phyloP scores from a whole-genome alignment of 2,113 vertebrate genomes.

The Illadopsis cleaveri region DNA sequence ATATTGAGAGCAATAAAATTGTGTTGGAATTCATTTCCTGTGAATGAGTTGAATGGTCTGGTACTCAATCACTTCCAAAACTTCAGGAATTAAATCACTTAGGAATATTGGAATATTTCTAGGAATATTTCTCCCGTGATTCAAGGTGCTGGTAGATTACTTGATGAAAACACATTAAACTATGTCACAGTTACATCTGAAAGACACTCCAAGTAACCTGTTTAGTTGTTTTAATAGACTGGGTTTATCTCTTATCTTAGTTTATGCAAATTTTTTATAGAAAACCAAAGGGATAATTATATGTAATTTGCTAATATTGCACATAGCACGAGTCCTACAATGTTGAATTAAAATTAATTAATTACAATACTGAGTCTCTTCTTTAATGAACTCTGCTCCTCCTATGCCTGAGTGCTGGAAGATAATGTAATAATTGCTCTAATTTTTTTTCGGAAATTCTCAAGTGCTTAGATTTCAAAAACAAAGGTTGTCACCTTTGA shows the following conservation, averaged over 20 bases:
- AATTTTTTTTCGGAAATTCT: conserved; percentile 37
- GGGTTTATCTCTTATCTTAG: background rate
- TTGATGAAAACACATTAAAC: background rate
- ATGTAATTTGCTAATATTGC: background rate
- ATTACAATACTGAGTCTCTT: background rate
- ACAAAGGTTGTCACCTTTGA: background rate
- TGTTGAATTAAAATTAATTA: background rate
- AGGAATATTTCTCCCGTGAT: background rate
- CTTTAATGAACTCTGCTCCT: background rate
- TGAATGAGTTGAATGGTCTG: background rate
- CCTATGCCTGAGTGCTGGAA: background rate
- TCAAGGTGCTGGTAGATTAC: background rate
- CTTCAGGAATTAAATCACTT: background rate
- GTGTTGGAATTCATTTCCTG: background rate
- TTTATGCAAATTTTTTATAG: background rate
- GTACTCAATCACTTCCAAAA: background rate
- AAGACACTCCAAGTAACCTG: background rate
- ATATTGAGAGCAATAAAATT: background rate
- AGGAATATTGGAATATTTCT: too few relatives aligned
- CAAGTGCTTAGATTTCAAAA: conserved; percentile 33
- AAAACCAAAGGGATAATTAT: background rate
- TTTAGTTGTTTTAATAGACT: background rate
- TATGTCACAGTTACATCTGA: background rate
- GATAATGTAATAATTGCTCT: conserved; percentile 24
- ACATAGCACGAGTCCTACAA: background rate